Base-by-base conservation (phyloP, 1,140 invertebrate genomes). In the Microvelia longipes region DNA sequence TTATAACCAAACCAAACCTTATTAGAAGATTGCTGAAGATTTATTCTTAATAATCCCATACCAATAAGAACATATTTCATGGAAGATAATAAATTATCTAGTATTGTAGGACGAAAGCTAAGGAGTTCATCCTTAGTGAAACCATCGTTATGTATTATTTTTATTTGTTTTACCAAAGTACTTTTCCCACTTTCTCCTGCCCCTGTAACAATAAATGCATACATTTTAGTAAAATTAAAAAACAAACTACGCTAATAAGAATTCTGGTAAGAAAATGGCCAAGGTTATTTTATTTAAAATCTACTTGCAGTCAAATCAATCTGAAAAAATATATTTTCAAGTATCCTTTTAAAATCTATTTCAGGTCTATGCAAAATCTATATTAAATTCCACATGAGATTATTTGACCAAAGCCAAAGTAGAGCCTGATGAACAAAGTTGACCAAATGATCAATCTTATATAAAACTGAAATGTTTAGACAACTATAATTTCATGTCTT, bases 81-180 rank as follows among this genome's bases (percentile, higher is more conserved):
- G 2, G 86, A 87, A 29, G 84, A 84, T 15, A 87, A 75, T n/a
- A 87, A 77, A 77, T 87, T 87, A 73, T 87, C 85, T 69, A 87
- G 76, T 29, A 87, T 84, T 27, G 85, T 86, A 15, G 85, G 84
- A 76, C 85, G 78, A 71, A 85, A 87, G 68, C 82, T 86, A 77
- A 79, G 83, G 75, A 83, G 79, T 80, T 90, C 88, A 71, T 87
- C 84, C 72, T 81, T 79, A 29, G 85, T 86, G 76, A 89, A 90
- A 28, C 88, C 88, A 77, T 87, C 86, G 72, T 88, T 86, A 77
- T 90, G 87, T 71, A 90, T 90, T 74, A 90, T 90, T 81, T 87
- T 87, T 85, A 88, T 87, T 76, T 88, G 87, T 78, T 88, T 88
- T 1, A 88, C 86, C 75, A 88, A 78, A 29, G 87, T 88, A 77